A percentile compares a stretch with the other conserved stretches of the same genome.
Evolutionary conservation across 2,888 invertebrate genomes (phyloP).

Genomic region (Plagiodera versicolora): DNA sequence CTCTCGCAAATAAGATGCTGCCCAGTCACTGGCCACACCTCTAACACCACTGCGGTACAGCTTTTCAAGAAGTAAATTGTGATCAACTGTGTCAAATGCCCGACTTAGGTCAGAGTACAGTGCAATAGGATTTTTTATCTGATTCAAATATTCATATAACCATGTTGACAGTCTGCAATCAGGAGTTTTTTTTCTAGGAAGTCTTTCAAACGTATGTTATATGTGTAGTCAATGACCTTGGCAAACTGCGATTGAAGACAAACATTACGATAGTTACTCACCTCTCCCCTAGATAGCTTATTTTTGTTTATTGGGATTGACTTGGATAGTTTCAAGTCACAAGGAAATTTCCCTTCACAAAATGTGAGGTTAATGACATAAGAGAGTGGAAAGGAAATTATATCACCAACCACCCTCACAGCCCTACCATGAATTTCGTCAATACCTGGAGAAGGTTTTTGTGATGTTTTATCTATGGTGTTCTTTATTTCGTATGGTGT

Average conservation of each 20-base stretch:
- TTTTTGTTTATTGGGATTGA: constrained; percentile 12
- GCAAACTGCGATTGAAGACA: constrained; percentile 1
- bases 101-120: neutral
- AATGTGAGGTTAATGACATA: constrained; percentile 5
- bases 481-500: constrained; percentile 9
- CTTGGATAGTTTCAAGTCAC: constrained; percentile 9
- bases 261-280: constrained; percentile 10
- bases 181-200: constrained; percentile 4
- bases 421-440: constrained; percentile 7
- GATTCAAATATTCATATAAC: constrained; percentile 4
- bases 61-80: constrained; percentile 52
- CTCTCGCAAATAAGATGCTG: neutral
- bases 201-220: constrained; percentile 6
- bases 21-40: constrained; percentile 9
- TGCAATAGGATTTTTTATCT: neutral
- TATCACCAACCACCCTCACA: neutral
- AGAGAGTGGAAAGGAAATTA: constrained; percentile 8
- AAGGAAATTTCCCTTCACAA: neutral
- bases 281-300: neutral
- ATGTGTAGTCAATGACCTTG: constrained; percentile 7
- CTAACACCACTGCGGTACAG: constrained; percentile 2
- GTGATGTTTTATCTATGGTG: constrained; percentile 6
- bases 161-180: constrained; percentile 8
- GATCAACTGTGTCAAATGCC: neutral
- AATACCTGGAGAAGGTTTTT: constrained; percentile 8